phyloP scores from a whole-genome alignment of 2,113 vertebrate genomes.

The Prionailurus viverrinus region DNA sequence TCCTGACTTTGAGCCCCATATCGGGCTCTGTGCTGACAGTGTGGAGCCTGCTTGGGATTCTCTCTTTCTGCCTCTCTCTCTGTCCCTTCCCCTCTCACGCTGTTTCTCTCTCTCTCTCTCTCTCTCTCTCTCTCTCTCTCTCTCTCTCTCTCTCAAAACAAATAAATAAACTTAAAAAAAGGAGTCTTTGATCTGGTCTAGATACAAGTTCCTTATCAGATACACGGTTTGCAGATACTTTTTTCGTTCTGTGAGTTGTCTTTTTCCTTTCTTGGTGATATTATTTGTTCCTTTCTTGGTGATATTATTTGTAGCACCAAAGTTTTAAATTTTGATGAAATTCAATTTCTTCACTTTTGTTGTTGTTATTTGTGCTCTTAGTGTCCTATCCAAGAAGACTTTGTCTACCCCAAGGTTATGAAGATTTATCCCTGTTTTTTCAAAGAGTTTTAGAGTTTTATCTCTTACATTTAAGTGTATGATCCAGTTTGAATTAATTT shows the following conservation, averaged over 20 bases:
- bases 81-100: too few species aligned
- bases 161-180: not conserved
- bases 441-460: slow-evolving; percentile 41
- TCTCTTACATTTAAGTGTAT: not conserved
- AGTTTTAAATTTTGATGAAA: slow-evolving; percentile 5
- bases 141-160: too few species aligned
- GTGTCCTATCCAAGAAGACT: not conserved
- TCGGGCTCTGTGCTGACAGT: too few species aligned
- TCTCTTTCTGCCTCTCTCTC: too few species aligned
- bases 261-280: slow-evolving; percentile 27
- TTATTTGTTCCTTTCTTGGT: not conserved
- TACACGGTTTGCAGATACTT: slow-evolving; percentile 26
- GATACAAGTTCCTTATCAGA: not conserved
- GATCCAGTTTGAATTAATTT: slow-evolving; percentile 55
- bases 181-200: not conserved
- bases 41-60: too few species aligned
- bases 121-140: too few species aligned
- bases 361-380: not conserved
- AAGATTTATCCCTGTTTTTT: not conserved
- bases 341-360: not conserved
- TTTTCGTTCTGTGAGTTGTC: not conserved
- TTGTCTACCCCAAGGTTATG: not conserved
- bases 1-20: too few species aligned
- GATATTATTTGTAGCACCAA: not conserved
- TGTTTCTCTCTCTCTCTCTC: too few species aligned